phyloP scores from a whole-genome alignment of 2,888 invertebrate species.

The Apomyelois bistriatella region DNA sequence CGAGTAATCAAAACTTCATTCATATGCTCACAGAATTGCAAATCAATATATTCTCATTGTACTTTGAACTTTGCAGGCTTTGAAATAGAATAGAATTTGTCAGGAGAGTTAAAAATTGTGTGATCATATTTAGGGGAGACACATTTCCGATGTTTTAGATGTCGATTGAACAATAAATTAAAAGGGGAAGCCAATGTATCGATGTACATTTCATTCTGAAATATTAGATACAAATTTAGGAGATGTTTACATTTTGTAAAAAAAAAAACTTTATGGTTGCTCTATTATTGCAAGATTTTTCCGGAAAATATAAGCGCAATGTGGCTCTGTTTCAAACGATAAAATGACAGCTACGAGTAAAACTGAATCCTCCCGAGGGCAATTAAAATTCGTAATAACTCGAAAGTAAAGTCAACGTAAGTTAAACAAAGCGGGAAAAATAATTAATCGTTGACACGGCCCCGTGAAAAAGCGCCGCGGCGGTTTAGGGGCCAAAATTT shows the following conservation, averaged over 20 bases:
- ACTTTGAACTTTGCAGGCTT: slow-evolving; percentile 1
- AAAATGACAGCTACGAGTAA: slow-evolving; percentile 39
- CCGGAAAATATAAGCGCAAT: neutral
- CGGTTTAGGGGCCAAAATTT: slow-evolving; percentile 36
- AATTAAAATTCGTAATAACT: slow-evolving; percentile 72
- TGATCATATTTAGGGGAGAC: slow-evolving; percentile 18
- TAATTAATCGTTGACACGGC: slow-evolving; percentile 64
- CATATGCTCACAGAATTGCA: neutral
- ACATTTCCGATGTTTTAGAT: slow-evolving; percentile 18
- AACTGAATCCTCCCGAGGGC: slow-evolving; percentile 45
- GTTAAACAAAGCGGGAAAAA: slow-evolving; percentile 68
- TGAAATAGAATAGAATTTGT: slow-evolving; percentile 6
- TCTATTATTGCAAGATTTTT: no score
- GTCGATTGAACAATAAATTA: slow-evolving; percentile 7
- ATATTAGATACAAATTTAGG: neutral
- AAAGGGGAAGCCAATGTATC: slow-evolving; percentile 1
- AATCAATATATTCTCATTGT: neutral
- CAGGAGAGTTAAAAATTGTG: neutral
- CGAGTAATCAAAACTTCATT: slow-evolving; percentile 12
- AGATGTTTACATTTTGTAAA: no score
- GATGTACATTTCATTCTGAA: neutral
- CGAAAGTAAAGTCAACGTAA: slow-evolving; percentile 64
- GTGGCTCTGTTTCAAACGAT: neutral
- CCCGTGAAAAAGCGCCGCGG: slow-evolving; percentile 42
- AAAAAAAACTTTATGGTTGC: no score